A percentile compares a stretch with the other conserved stretches of the same genome.
Evolutionary conservation across 1,140 invertebrate genomes (phyloP).

Genomic region (Cydia fagiglandana): DNA sequence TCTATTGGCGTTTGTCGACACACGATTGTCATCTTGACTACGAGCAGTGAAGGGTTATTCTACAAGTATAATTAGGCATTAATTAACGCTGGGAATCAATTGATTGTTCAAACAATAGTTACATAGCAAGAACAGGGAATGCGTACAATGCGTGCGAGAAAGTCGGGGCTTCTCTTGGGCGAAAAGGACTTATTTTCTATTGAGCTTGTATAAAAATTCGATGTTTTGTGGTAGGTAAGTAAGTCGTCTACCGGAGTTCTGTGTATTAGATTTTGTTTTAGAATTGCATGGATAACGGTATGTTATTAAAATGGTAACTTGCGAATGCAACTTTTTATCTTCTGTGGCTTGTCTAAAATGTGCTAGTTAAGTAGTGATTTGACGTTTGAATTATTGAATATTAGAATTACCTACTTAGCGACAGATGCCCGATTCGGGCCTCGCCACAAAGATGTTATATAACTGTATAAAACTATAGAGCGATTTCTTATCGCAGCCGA

Average conservation of each 20-base stretch:
- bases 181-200: slow-evolving; percentile 3
- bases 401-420: too few species aligned
- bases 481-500: too few species aligned
- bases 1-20: too few species aligned
- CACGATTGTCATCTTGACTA: too few species aligned
- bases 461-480: too few species aligned
- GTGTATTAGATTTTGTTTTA: background rate
- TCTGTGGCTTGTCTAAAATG: too few species aligned
- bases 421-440: too few species aligned
- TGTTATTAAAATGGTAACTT: background rate
- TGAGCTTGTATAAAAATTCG: background rate
- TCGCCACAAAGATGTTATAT: too few species aligned
- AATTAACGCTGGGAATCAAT: slow-evolving; percentile 11
- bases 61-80: background rate
- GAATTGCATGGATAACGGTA: background rate
- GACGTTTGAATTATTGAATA: too few species aligned
- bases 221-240: background rate
- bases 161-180: background rate
- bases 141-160: slow-evolving; percentile 20
- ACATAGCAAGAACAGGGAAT: slow-evolving; percentile 15
- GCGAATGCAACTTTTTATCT: too few species aligned
- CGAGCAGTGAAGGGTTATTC: background rate
- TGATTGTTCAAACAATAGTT: background rate
- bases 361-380: too few species aligned
- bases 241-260: background rate